These are phyloP conservation scores for Agonopterix subpropinquella DNA, from an alignment of 2,888 invertebrate genomes.

Conservation along the genomic window DNA sequence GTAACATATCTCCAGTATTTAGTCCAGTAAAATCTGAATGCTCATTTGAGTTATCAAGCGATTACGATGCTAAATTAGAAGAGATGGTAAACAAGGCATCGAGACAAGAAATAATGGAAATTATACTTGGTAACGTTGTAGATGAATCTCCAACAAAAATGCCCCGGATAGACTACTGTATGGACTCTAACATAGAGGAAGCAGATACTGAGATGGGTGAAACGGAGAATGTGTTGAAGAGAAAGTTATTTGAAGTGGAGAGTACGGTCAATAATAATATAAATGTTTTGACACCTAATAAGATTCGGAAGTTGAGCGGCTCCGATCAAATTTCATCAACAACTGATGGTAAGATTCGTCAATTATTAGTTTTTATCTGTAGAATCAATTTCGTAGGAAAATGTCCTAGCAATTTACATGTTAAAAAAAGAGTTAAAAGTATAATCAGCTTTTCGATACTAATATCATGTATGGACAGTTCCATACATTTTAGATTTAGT, in stretches of 20 bases:
- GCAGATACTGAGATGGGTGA: slow-evolving; percentile 14
- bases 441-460: too few species aligned
- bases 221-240: slow-evolving; percentile 33
- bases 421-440: too few species aligned
- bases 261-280: slow-evolving; percentile 49
- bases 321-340: slow-evolving; percentile 64
- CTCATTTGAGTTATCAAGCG: slow-evolving; percentile 58
- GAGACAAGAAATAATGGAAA: slow-evolving; percentile 66
- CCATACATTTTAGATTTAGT: too few species aligned
- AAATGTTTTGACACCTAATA: slow-evolving; percentile 47
- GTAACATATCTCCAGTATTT: slow-evolving; percentile 23
- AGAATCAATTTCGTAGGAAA: too few species aligned
- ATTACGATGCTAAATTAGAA: slow-evolving; percentile 61
- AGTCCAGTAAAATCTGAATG: slow-evolving; percentile 66
- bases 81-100: slow-evolving; percentile 66
- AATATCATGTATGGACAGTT: too few species aligned
- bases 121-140: slow-evolving; percentile 57
- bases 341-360: slow-evolving; percentile 46
- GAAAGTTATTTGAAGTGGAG: slow-evolving; percentile 45
- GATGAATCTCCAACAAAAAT: slow-evolving; percentile 43
- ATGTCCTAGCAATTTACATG: too few species aligned
- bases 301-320: slow-evolving; percentile 55
- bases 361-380: not conserved
- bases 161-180: slow-evolving; percentile 56
- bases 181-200: slow-evolving; percentile 45